Evolutionary conservation across 2,888 invertebrate species (phyloP), one percentile per base, ranked within the genome.

Genomic region (Eristalinus sepulchralis): DNA sequence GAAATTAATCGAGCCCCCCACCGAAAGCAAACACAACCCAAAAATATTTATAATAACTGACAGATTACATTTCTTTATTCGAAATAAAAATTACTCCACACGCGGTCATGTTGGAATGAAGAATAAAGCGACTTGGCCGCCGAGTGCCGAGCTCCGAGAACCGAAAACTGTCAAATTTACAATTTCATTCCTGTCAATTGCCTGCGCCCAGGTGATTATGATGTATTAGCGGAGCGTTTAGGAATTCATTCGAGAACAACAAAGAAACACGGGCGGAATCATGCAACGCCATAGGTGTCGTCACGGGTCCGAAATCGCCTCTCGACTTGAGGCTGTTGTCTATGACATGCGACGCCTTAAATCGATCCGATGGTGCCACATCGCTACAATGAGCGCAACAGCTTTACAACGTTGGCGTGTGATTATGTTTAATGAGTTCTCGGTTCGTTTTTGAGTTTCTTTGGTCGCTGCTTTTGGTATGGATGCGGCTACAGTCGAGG

Each of bases 351-450:
- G 77, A 77, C 86, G 85, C 78, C 75, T 79, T 57, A 71, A 64
- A 86, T 75, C 66, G 82, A 73, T 63, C 20, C 72, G 20, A 53
- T 20, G 71, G 72, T 79, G 86, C 81, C 76, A 77, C 80, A 77
- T 57, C 59, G 63, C 39, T 33, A 75, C 64, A 24, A 34, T 20
- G 62, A 63, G 11, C 20, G 20, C 34, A 63, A 57, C 64, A 22
- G 31, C 66, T 75, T 82, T 57, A 71, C 73, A 36, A 55, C 75
- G 62, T 75, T 75, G 79, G 83, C 86, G 86, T 83, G 86, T 83
- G 86, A 86, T 86, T 86, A 86, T 86, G 86, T 86, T 86, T 86
- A 86, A 83, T 86, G 86, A 86, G 86, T 86, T 86, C 75, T 86
- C 86, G 79, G 83, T 70, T 79, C 82, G 73, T 79, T 83, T 86